These are phyloP conservation scores for Peromyscus attwateri DNA, from an alignment of 2,797 vertebrate species.

Conservation along the genomic window DNA sequence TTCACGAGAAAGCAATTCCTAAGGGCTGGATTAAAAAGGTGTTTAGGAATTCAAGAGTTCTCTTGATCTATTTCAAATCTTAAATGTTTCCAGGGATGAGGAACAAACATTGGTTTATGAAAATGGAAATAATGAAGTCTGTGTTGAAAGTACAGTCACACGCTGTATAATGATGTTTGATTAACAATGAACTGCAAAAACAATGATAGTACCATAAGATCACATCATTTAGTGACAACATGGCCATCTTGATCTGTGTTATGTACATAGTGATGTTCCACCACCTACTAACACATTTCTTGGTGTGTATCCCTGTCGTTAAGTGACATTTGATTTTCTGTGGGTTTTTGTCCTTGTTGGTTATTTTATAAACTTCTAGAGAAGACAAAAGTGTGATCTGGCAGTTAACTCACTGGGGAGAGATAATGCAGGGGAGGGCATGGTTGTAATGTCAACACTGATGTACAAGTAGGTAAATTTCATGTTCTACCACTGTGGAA, in stretches of 20 bases:
- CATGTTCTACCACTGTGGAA: not conserved
- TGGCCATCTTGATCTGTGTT: not conserved
- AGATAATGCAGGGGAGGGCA: not conserved
- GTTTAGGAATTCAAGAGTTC: slow-evolving; percentile 34
- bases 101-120: slow-evolving; percentile 51
- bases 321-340: not conserved
- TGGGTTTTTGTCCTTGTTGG: slow-evolving; percentile 36
- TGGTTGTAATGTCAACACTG: not conserved
- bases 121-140: slow-evolving; percentile 68
- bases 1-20: slow-evolving; percentile 45
- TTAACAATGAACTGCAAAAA: not conserved
- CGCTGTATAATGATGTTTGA: not conserved
- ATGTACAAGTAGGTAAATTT: slow-evolving; percentile 28
- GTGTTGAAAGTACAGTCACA: slow-evolving; percentile 20
- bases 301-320: not conserved
- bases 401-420: slow-evolving; percentile 34
- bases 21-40: not conserved
- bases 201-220: not conserved
- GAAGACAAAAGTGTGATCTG: not conserved
- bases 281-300: not conserved
- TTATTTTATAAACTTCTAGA: slow-evolving; percentile 54
- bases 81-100: slow-evolving; percentile 21
- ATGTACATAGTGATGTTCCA: not conserved
- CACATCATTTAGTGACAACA: not conserved
- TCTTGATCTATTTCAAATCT: slow-evolving; percentile 47